These are phyloP conservation scores for Thomomys bottae DNA, from an alignment of 2,113 vertebrate genomes.

Conservation along the genomic window DNA sequence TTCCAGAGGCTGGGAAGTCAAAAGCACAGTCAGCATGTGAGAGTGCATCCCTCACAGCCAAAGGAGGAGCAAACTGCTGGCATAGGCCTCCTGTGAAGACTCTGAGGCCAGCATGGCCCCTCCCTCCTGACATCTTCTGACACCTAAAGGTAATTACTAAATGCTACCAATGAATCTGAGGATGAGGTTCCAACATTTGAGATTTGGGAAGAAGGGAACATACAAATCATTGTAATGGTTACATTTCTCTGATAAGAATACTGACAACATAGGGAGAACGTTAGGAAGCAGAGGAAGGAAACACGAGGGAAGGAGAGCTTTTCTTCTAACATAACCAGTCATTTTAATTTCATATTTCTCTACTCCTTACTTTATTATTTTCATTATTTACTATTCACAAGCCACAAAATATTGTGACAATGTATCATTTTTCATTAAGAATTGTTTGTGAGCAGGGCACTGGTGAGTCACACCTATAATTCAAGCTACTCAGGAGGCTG, in stretches of 20 bases:
- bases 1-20: not conserved
- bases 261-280: not conserved
- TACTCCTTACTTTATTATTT: not conserved
- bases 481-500: no score
- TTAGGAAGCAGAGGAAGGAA: no score
- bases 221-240: not conserved
- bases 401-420: not conserved
- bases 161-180: no score
- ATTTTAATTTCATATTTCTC: not conserved
- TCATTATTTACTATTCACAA: not conserved
- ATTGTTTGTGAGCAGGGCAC: no score
- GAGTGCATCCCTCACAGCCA: no score
- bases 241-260: not conserved
- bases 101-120: not conserved
- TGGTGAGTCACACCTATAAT: no score
- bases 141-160: no score
- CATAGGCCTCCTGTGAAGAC: not conserved
- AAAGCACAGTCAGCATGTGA: not conserved
- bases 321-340: not conserved
- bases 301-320: not conserved
- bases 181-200: no score
- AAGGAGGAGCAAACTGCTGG: not conserved
- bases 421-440: not conserved
- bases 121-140: not conserved
- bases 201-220: no score